Evolutionary conservation across 2,113 vertebrate genomes (phyloP).

Genomic region (Petrocephalus zakoni): DNA sequence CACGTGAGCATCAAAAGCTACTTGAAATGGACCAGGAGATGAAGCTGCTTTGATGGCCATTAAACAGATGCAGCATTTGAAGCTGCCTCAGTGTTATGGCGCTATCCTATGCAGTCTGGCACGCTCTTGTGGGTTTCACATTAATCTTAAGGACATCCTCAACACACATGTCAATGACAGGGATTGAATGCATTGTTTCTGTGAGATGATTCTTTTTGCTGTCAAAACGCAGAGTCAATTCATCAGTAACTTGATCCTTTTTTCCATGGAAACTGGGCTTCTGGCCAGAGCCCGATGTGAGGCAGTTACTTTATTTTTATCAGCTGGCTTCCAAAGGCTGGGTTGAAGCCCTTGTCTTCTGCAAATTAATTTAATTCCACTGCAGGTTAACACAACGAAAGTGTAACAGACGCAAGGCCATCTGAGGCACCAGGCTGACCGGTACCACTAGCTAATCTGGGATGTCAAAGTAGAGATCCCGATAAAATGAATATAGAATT

Average conservation of each 20-base stretch:
- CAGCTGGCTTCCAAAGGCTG: not conserved
- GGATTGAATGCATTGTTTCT: slow-evolving; percentile 25
- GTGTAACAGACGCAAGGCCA: not conserved
- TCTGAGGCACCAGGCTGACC: not conserved
- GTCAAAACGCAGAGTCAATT: slow-evolving; percentile 26
- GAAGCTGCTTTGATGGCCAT: not conserved
- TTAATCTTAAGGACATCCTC: not conserved
- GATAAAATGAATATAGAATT: not conserved
- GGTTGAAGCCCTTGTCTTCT: not conserved
- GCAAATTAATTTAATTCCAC: not conserved
- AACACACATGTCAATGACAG: not conserved
- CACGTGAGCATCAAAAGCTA: not conserved
- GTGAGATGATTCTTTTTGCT: slow-evolving; percentile 25
- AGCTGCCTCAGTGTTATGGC: not conserved
- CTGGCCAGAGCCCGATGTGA: not conserved
- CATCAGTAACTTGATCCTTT: slow-evolving; percentile 22
- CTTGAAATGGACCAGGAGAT: not conserved
- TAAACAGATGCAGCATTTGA: not conserved
- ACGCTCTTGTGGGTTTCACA: not conserved
- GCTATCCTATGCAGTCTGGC: not conserved
- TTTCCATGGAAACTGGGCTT: slow-evolving; percentile 13
- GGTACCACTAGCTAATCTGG: not conserved
- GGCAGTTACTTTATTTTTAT: not conserved
- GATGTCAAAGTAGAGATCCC: not conserved
- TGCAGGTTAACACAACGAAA: not conserved